Conservation (phyloP, 2,888 invertebrate species). For the Dasysyrphus tricinctus region DNA sequence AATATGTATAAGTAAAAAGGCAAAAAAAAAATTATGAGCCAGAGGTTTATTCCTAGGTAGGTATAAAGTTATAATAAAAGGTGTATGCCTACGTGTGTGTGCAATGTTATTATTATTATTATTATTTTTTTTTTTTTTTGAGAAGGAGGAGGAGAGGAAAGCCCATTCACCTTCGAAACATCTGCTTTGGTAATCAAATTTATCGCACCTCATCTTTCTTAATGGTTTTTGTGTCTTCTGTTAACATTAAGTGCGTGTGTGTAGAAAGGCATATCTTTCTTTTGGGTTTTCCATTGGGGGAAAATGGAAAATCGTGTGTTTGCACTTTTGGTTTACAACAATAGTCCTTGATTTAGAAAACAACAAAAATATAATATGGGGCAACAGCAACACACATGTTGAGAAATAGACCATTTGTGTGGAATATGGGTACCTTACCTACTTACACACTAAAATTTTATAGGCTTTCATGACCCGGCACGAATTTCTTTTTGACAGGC, state of each 20-base stretch:
- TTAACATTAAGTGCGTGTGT: constrained; percentile 45
- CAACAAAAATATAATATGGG: not conserved
- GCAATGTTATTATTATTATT: constrained; percentile 11
- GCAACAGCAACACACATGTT: constrained; percentile 23
- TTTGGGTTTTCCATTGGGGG: not conserved
- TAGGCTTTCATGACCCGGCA: constrained; percentile 35
- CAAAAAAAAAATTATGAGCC: constrained; percentile 26
- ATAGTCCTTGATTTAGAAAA: constrained; percentile 37
- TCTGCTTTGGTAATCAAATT: constrained; percentile 67
- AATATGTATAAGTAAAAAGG: constrained; percentile 6
- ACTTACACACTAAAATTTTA: constrained; percentile 2
- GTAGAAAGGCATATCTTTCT: constrained; percentile 21
- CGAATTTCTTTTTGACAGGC: constrained; percentile 6
- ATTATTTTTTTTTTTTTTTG: constrained; percentile 13
- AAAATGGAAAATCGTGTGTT: constrained; percentile 50
- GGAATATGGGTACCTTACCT: not conserved
- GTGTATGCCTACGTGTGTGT: constrained; percentile 1
- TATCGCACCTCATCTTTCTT: constrained; percentile 69
- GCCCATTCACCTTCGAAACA: constrained; percentile 47
- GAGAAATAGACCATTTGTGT: constrained; percentile 24
- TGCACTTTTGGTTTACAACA: constrained; percentile 41
- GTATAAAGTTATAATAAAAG: constrained; percentile 4
- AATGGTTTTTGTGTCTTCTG: constrained; percentile 47
- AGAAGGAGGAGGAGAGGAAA: no score
- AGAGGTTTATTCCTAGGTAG: not conserved